These are phyloP conservation scores for Phymastichus coffea DNA, from an alignment of 1,140 invertebrate genomes.

Conservation along the genomic window DNA sequence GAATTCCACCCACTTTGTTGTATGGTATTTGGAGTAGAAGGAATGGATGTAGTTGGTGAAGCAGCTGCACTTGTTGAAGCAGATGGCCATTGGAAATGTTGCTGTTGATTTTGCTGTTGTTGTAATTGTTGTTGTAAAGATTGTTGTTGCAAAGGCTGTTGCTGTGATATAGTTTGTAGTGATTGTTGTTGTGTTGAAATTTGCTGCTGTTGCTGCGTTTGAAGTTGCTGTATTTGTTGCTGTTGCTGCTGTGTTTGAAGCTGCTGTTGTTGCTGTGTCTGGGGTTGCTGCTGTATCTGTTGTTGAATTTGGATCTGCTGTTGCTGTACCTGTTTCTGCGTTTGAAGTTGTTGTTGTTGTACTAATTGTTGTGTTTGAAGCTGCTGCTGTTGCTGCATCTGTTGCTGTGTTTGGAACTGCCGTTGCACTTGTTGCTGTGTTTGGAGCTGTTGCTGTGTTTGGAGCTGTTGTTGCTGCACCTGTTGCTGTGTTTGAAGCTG, in stretches of 20 bases:
- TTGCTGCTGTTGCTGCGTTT: slow-evolving; percentile 26
- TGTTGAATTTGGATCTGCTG: slow-evolving; percentile 16
- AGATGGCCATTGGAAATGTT: slow-evolving; percentile 40
- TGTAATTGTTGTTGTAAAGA: slow-evolving; percentile 41
- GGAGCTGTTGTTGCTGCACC: slow-evolving; percentile 25
- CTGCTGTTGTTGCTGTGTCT: slow-evolving; percentile 27
- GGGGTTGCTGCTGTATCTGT: slow-evolving; percentile 29
- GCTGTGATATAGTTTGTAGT: slow-evolving; percentile 49
- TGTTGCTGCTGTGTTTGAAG: slow-evolving; percentile 32
- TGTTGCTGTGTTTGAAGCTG: slow-evolving; percentile 34
- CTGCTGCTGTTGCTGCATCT: slow-evolving; percentile 17
- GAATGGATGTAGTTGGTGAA: slow-evolving; percentile 15
- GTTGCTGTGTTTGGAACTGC: slow-evolving; percentile 33
- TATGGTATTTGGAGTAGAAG: slow-evolving; percentile 18
- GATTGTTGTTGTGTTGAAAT: slow-evolving; percentile 37
- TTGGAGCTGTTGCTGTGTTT: slow-evolving; percentile 28
- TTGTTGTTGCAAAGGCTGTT: slow-evolving; percentile 44
- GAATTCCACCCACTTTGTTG: slow-evolving; percentile 24
- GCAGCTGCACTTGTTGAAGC: slow-evolving; percentile 37
- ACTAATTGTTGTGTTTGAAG: slow-evolving; percentile 21
- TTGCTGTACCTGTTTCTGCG: slow-evolving; percentile 3
- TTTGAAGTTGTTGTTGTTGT: slow-evolving; percentile 28
- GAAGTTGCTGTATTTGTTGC: slow-evolving; percentile 26
- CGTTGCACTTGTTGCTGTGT: slow-evolving; percentile 24
- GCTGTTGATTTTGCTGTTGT: slow-evolving; percentile 45